phyloP scores from a whole-genome alignment of 2,113 vertebrate species.

The Coregonus clupeaformis region DNA sequence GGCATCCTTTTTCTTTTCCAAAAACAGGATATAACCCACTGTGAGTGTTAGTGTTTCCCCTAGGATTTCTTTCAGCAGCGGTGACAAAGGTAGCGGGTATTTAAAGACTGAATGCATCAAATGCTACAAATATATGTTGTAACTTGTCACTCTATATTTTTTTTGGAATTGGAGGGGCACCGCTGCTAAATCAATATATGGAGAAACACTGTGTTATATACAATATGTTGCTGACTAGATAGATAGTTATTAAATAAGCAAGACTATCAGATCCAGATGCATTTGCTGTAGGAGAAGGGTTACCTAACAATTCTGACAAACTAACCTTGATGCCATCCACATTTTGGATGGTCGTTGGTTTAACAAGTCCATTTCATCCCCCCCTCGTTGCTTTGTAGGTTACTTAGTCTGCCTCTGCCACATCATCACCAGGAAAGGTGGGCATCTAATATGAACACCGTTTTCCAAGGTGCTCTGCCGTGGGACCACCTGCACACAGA shows the following conservation, averaged over 20 bases:
- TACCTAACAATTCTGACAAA: neutral
- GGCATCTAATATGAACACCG: conserved; percentile 49
- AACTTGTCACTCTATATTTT: too few species aligned
- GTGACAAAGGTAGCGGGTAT: too few species aligned
- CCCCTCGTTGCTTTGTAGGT: conserved; percentile 25
- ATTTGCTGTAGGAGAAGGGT: neutral
- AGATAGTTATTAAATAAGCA: neutral
- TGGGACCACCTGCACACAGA: conserved; percentile 61
- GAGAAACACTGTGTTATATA: neutral
- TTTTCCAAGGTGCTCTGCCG: conserved; percentile 27
- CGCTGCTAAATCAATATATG: too few species aligned
- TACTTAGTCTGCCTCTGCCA: conserved; percentile 56
- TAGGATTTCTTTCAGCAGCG: too few species aligned
- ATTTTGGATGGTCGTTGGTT: neutral
- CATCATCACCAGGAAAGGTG: conserved; percentile 66
- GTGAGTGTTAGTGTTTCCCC: too few species aligned
- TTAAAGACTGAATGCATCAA: too few species aligned
- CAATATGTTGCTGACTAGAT: neutral
- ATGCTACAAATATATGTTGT: too few species aligned
- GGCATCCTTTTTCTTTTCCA: too few species aligned
- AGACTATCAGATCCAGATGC: conserved; percentile 6
- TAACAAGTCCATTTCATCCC: neutral
- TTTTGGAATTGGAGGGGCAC: too few species aligned
- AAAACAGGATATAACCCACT: too few species aligned
- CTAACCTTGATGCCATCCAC: neutral